A percentile compares a stretch with the other conserved stretches of the same genome.
Conservation (phyloP, 1,140 invertebrate species). For the Heliconius eleuchia region DNA sequence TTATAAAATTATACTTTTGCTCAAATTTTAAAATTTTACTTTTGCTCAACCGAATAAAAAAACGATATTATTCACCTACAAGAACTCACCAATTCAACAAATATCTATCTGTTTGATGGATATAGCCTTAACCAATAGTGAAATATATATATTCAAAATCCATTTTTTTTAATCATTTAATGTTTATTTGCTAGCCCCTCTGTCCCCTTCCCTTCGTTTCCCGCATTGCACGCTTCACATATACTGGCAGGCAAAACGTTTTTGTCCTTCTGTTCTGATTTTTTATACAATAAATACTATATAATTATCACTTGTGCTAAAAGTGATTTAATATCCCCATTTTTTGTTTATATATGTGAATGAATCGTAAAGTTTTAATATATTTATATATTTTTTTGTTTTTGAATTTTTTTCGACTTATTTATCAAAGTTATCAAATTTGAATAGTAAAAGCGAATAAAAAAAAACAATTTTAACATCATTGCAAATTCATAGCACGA, state of each 20-base stretch:
- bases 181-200: not conserved
- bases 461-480: too few species aligned
- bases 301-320: not conserved
- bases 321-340: not conserved
- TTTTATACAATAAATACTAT: not conserved
- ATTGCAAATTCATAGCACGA: not conserved
- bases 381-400: not conserved
- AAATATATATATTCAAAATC: slow-evolving; percentile 15
- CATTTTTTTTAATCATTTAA: slow-evolving; percentile 21
- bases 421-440: not conserved
- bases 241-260: not conserved
- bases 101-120: not conserved
- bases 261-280: not conserved
- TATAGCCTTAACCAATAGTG: not conserved
- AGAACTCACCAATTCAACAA: too few species aligned
- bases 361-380: not conserved
- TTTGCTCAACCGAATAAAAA: too few species aligned
- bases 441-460: too few species aligned
- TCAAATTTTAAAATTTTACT: too few species aligned
- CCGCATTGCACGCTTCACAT: not conserved
- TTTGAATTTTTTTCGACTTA: not conserved
- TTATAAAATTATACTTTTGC: too few species aligned
- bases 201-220: not conserved
- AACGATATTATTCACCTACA: too few species aligned
- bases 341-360: not conserved